These are phyloP conservation scores for Sisyra nigra DNA, from an alignment of 2,888 invertebrate genomes.

Conservation along the genomic window DNA sequence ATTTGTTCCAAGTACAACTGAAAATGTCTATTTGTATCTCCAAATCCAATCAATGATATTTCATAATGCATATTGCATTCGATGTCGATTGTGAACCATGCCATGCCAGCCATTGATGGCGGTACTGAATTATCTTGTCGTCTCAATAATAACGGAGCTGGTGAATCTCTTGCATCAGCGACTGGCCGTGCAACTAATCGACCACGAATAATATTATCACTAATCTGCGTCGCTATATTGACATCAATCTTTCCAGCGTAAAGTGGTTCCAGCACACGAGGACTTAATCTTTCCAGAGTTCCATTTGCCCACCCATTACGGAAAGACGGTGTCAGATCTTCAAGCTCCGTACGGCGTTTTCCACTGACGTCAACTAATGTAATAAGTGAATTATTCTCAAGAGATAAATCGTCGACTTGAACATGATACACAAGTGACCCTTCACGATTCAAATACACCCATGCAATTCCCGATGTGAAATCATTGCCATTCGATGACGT, in stretches of 20 bases:
- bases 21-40: slow-evolving; percentile 23
- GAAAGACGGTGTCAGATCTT: slow-evolving; percentile 47
- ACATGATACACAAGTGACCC: slow-evolving; percentile 66
- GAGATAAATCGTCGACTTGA: slow-evolving; percentile 45
- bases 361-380: slow-evolving; percentile 57
- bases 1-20: slow-evolving; percentile 45
- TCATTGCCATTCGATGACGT: slow-evolving; percentile 31
- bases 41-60: slow-evolving; percentile 31
- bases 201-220: slow-evolving; percentile 45
- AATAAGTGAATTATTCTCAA: slow-evolving; percentile 42
- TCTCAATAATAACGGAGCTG: slow-evolving; percentile 48
- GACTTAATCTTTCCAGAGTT: slow-evolving; percentile 57
- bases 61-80: slow-evolving; percentile 74
- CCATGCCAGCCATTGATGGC: slow-evolving; percentile 49
- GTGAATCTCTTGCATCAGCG: slow-evolving; percentile 56
- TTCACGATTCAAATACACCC: slow-evolving; percentile 62
- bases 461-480: slow-evolving; percentile 50
- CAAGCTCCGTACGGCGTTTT: slow-evolving; percentile 54
- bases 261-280: slow-evolving; percentile 66
- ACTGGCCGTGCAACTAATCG: slow-evolving; percentile 49
- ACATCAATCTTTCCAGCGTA: slow-evolving; percentile 69
- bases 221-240: slow-evolving; percentile 47
- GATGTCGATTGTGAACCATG: slow-evolving; percentile 69
- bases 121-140: slow-evolving; percentile 36
- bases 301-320: slow-evolving; percentile 51